Conservation (phyloP, 1,140 invertebrate species). For the Ectropis grisescens region DNA sequence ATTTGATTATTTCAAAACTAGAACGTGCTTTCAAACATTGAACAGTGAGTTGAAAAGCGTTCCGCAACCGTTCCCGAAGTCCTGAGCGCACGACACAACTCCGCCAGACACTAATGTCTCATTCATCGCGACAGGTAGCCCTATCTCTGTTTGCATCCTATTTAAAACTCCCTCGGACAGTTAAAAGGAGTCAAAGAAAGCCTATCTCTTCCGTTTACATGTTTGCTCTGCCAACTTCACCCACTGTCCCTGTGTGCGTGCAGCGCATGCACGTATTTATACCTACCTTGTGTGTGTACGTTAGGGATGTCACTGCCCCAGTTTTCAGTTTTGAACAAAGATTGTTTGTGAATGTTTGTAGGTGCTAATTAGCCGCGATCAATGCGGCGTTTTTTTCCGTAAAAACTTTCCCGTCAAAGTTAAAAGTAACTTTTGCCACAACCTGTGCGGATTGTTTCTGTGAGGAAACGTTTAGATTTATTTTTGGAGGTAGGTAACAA, state of each 20-base stretch:
- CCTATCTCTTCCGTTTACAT: constrained; percentile 56
- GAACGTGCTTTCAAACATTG: too few relatives aligned
- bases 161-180: constrained; percentile 50
- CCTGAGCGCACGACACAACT: too few relatives aligned
- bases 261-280: too few relatives aligned
- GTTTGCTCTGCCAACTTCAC: constrained; percentile 41
- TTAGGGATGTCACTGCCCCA: constrained; percentile 9
- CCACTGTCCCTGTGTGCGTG: constrained; percentile 6
- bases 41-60: too few relatives aligned
- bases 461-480: too few relatives aligned
- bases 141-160: constrained; percentile 64
- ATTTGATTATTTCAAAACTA: too few relatives aligned
- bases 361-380: constrained; percentile 12
- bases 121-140: constrained; percentile 36
- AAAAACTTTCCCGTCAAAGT: too few relatives aligned
- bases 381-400: too few relatives aligned
- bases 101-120: constrained; percentile 49
- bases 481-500: too few relatives aligned
- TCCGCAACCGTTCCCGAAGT: too few relatives aligned
- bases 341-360: constrained; percentile 7
- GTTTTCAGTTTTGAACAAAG: constrained; percentile 2
- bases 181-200: constrained; percentile 58
- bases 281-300: neutral
- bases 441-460: too few relatives aligned
- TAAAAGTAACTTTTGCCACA: too few relatives aligned